These are phyloP conservation scores for Sebastes umbrosus DNA, from an alignment of 2,797 vertebrate genomes.

Conservation along the genomic window DNA sequence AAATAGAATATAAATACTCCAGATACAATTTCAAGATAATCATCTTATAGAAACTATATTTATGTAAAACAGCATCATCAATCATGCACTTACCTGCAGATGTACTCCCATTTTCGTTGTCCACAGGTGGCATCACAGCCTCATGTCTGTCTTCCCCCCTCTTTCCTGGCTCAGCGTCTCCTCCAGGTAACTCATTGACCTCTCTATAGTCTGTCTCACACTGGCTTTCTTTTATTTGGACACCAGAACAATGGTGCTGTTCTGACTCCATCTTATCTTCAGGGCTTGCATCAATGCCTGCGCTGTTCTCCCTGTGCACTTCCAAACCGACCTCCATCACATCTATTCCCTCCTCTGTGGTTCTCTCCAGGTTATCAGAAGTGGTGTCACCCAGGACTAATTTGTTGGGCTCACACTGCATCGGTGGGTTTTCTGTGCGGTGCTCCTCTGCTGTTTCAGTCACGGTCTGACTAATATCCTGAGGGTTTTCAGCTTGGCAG, in stretches of 20 bases:
- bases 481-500: not conserved
- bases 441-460: constrained; percentile 1
- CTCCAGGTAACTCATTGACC: not conserved
- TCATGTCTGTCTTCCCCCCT: not conserved
- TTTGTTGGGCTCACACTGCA: not conserved
- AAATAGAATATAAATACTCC: not conserved
- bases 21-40: not conserved
- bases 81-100: constrained; percentile 23
- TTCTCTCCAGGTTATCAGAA: not conserved
- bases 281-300: rapidly evolving
- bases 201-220: not conserved
- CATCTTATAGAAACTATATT: not conserved
- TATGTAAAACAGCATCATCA: not conserved
- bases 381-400: not conserved
- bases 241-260: not conserved
- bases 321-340: not conserved
- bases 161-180: not conserved
- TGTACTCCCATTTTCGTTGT: not conserved
- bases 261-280: constrained; percentile 1
- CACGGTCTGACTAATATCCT: not conserved
- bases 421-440: not conserved
- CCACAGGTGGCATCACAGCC: not conserved
- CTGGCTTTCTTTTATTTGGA: not conserved
- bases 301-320: not conserved
- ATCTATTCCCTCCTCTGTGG: not conserved